These are phyloP conservation scores for Lota lota DNA, from an alignment of 2,113 vertebrate genomes.

Conservation along the genomic window DNA sequence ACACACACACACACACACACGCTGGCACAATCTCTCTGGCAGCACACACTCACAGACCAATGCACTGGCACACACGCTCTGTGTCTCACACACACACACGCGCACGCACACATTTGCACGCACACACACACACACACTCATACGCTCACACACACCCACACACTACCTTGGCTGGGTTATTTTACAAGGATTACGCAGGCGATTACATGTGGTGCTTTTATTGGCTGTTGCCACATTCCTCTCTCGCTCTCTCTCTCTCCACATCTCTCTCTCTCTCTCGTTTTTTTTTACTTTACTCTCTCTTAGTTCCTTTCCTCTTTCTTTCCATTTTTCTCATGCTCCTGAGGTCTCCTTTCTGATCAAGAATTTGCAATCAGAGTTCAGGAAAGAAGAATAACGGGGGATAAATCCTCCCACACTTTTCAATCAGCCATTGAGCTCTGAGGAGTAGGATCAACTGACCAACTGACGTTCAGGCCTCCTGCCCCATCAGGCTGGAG, in stretches of 20 bases:
- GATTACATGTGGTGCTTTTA: constrained; percentile 61
- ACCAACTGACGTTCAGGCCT: constrained; percentile 51
- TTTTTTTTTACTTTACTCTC: constrained; percentile 25
- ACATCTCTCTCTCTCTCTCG: constrained; percentile 23
- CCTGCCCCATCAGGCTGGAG: constrained; percentile 58
- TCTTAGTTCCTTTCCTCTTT: constrained; percentile 21
- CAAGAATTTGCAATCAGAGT: constrained; percentile 11
- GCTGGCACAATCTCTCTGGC: background rate
- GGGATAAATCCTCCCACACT: constrained; percentile 45
- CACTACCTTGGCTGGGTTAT: constrained; percentile 44
- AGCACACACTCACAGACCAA: constrained; percentile 2
- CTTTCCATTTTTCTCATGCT: constrained; percentile 20
- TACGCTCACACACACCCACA: constrained; percentile 13
- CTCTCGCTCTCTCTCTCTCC: constrained; percentile 7
- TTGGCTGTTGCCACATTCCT: constrained; percentile 66
- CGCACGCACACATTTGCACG: too few species aligned
- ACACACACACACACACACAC: background rate
- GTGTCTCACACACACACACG: too few species aligned
- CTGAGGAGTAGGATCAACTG: constrained; percentile 57
- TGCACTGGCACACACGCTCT: background rate
- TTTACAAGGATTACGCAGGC: constrained; percentile 64
- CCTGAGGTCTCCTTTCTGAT: constrained; percentile 3
- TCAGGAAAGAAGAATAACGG: constrained; percentile 26
- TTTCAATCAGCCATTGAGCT: constrained; percentile 63
- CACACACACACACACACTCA: constrained; percentile 2